Evolutionary conservation across 1,140 invertebrate species (phyloP).

Genomic region (Apis dorsata): DNA sequence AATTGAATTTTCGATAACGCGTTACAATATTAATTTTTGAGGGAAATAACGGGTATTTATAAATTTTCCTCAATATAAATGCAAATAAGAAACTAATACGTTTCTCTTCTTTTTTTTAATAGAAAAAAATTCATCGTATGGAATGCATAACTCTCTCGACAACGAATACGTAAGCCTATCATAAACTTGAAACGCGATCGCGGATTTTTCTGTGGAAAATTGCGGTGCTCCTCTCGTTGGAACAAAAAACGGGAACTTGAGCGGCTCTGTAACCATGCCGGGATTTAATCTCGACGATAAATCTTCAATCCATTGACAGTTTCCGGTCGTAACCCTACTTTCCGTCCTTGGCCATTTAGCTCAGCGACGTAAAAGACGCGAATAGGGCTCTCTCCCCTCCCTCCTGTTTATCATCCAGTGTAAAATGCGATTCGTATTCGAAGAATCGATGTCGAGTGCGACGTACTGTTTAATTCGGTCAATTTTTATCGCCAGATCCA

Average conservation of each 20-base stretch:
- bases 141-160: too few species aligned
- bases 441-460: neutral
- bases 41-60: too few species aligned
- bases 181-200: neutral
- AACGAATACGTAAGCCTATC: conserved; percentile 7
- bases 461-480: conserved; percentile 4
- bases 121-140: neutral
- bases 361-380: neutral
- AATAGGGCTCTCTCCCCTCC: too few species aligned
- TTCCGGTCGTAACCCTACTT: neutral
- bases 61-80: too few species aligned
- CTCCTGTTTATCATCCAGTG: neutral
- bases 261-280: neutral
- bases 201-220: neutral
- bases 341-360: too few species aligned
- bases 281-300: neutral
- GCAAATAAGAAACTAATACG: too few species aligned
- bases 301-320: neutral
- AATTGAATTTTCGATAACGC: too few species aligned
- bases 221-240: neutral
- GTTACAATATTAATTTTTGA: too few species aligned
- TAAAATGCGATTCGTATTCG: neutral
- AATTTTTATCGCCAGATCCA: neutral
- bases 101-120: neutral
- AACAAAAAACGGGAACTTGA: neutral